phyloP scores from a whole-genome alignment of 2,888 invertebrate genomes.

The Rotaria magnacalcarata region DNA sequence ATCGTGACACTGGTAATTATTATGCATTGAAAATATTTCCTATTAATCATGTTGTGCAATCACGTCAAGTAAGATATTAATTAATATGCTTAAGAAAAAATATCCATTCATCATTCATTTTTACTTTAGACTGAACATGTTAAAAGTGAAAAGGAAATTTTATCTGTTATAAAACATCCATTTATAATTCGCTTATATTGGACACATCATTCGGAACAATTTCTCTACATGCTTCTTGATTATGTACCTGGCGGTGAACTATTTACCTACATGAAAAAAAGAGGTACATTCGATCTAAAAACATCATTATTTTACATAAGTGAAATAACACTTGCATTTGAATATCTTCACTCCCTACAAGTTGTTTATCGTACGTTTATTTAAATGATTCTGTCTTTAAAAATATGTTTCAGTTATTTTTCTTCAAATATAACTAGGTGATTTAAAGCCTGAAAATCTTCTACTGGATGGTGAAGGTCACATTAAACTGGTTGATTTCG shows the following conservation, averaged over 20 bases:
- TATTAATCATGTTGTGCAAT: constrained; percentile 83
- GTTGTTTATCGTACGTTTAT: constrained; percentile 42
- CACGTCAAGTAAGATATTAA: constrained; percentile 64
- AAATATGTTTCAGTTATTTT: no score
- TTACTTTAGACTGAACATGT: constrained; percentile 69
- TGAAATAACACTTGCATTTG: constrained; percentile 86
- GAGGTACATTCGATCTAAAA: constrained; percentile 73
- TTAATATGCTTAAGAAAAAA: neutral
- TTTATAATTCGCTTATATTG: constrained; percentile 91
- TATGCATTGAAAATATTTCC: constrained; percentile 87
- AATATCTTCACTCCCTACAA: constrained; percentile 74
- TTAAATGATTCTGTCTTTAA: neutral
- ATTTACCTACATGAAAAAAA: constrained; percentile 86
- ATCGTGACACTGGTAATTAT: constrained; percentile 60
- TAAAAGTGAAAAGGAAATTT: constrained; percentile 88
- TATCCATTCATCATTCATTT: neutral
- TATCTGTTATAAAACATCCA: constrained; percentile 76
- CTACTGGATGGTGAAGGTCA: constrained; percentile 19
- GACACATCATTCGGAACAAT: constrained; percentile 82
- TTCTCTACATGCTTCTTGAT: constrained; percentile 92
- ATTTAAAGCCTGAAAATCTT: constrained; percentile 19
- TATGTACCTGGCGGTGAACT: constrained; percentile 90
- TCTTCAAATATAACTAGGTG: neutral
- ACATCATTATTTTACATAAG: constrained; percentile 85
- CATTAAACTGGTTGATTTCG: neutral